Percentiles rank a stretch among this genome's conserved stretches.
These are phyloP conservation scores for Nannoperca obscura DNA, from an alignment of 2,797 vertebrate genomes.

Conservation along the genomic window DNA sequence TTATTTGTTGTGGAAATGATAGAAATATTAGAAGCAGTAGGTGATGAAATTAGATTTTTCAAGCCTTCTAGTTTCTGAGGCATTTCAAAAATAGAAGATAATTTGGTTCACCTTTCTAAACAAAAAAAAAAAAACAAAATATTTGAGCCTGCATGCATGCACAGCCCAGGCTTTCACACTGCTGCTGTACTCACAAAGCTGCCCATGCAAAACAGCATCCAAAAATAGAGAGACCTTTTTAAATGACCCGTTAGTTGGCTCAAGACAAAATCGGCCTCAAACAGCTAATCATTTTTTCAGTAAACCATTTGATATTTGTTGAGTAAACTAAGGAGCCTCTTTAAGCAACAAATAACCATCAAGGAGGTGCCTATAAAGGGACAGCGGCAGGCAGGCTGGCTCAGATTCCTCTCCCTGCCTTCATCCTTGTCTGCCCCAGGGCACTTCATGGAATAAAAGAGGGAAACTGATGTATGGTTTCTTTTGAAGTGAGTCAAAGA, in stretches of 20 bases:
- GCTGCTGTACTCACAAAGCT: constrained; percentile 37
- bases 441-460: constrained; percentile 59
- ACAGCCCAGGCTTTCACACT: constrained; percentile 36
- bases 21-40: constrained; percentile 13
- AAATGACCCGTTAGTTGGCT: constrained; percentile 38
- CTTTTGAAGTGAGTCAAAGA: constrained; percentile 78
- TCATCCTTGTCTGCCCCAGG: constrained; percentile 62
- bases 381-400: constrained; percentile 42
- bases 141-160: constrained; percentile 48
- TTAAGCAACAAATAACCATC: constrained; percentile 58
- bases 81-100: constrained; percentile 16
- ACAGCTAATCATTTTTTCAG: constrained; percentile 61
- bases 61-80: constrained; percentile 1
- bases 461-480: constrained; percentile 62
- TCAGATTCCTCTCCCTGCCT: constrained; percentile 60
- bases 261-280: constrained; percentile 29
- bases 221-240: constrained; percentile 53
- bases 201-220: constrained; percentile 41
- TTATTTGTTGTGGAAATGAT: constrained; percentile 1
- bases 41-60: not conserved
- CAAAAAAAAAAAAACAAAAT: constrained; percentile 24
- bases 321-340: constrained; percentile 62
- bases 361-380: constrained; percentile 54
- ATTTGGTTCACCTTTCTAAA: constrained; percentile 29
- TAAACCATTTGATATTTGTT: constrained; percentile 68